These are phyloP conservation scores for Todiramphus saurophagus DNA, from an alignment of 2,113 vertebrate species.

Conservation along the genomic window DNA sequence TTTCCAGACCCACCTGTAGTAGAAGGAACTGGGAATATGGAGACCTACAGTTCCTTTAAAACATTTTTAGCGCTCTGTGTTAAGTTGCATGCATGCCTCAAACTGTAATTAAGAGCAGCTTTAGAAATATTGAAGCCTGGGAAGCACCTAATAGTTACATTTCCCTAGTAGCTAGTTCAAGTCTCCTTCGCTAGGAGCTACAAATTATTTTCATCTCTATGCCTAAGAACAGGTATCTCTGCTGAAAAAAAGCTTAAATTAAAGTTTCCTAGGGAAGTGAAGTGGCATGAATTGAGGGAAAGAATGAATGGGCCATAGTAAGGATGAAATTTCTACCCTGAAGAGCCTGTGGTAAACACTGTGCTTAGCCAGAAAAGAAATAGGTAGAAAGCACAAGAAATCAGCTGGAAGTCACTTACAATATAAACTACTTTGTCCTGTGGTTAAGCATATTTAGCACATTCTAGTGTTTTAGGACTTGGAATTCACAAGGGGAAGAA, in stretches of 20 bases:
- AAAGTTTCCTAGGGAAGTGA: neutral
- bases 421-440: neutral
- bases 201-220: neutral
- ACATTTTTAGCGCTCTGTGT: neutral
- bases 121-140: neutral
- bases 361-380: neutral
- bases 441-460: slow-evolving; percentile 5
- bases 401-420: neutral
- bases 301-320: neutral
- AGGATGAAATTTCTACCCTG: neutral
- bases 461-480: slow-evolving; percentile 46
- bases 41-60: neutral
- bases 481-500: slow-evolving; percentile 10
- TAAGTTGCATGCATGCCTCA: neutral
- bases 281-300: neutral
- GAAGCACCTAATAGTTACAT: neutral
- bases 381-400: neutral
- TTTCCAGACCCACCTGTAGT: neutral
- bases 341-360: neutral
- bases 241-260: neutral
- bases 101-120: neutral
- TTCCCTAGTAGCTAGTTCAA: neutral
- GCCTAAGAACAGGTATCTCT: neutral
- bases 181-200: neutral
- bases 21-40: neutral